Percentiles rank a stretch among this genome's conserved stretches.
Conservation (phyloP, 2,113 vertebrate species). For the Leptocoma aspasia region DNA sequence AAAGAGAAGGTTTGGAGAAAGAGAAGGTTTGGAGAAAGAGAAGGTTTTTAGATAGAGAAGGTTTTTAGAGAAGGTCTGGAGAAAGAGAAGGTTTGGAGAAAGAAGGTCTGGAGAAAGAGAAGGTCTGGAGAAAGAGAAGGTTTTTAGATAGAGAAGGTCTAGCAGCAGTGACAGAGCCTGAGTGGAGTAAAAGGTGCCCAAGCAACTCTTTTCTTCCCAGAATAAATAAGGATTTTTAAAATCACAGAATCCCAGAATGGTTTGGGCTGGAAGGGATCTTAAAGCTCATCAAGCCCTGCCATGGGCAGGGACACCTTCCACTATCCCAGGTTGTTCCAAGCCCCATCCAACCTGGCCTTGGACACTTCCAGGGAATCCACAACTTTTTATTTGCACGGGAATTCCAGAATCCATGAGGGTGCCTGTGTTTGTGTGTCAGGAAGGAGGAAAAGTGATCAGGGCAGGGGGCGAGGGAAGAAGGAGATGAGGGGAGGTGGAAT, state of each 20-base stretch:
- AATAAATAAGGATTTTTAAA: background rate
- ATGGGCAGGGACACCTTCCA: background rate
- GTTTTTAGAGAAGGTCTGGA: background rate
- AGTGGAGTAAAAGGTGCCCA: background rate
- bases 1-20: background rate
- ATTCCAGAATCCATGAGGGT: background rate
- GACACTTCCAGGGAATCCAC: background rate
- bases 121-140: background rate
- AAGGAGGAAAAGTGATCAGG: background rate
- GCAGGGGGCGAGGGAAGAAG: background rate
- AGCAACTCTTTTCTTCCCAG: background rate
- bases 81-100: background rate
- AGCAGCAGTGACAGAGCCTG: background rate
- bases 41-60: background rate
- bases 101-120: background rate
- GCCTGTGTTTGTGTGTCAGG: background rate
- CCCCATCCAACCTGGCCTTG: fast-evolving
- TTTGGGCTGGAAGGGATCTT: background rate
- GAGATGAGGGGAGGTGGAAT: background rate
- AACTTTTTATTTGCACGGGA: background rate
- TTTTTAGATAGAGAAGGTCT: background rate
- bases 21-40: background rate
- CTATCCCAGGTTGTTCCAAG: background rate
- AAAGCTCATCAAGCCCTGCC: background rate
- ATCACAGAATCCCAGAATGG: background rate